Evolutionary conservation across 2,113 vertebrate species (phyloP).

Genomic region (Hemichromis elongatus): DNA sequence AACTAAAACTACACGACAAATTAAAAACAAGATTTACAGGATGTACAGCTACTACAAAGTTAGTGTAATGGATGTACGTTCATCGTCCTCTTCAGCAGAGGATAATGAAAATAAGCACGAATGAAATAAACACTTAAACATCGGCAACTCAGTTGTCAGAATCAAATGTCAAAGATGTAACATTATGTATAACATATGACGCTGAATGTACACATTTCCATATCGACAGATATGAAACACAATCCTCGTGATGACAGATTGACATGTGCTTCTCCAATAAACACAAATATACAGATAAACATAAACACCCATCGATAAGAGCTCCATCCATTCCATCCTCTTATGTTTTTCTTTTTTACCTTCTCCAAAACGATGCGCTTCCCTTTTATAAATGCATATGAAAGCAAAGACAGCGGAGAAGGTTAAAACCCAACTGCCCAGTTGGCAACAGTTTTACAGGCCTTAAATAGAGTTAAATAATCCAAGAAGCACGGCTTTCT

Average conservation of each 20-base stretch:
- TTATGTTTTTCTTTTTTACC: neutral
- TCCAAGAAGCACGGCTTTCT: neutral
- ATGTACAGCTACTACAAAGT: slow-evolving; percentile 25
- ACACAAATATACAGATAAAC: slow-evolving; percentile 3
- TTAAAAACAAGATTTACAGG: slow-evolving; percentile 33
- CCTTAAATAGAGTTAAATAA: slow-evolving; percentile 43
- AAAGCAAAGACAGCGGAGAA: neutral
- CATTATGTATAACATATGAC: slow-evolving; percentile 64
- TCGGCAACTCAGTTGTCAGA: slow-evolving; percentile 23
- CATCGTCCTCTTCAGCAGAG: neutral
- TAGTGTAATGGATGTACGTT: neutral
- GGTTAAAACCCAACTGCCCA: neutral
- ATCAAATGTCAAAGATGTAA: slow-evolving; percentile 16
- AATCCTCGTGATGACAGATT: neutral
- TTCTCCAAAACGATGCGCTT: neutral
- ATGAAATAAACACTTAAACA: slow-evolving; percentile 2
- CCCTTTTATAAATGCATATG: slow-evolving; percentile 38
- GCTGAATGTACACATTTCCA: slow-evolving; percentile 46
- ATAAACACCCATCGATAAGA: neutral
- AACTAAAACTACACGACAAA: neutral
- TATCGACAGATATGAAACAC: slow-evolving; percentile 43
- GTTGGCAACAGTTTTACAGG: neutral
- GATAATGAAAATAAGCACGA: neutral
- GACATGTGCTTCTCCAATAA: neutral
- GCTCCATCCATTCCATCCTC: neutral